Percentiles rank a stretch among this genome's conserved stretches.
phyloP scores from a whole-genome alignment of 2,797 vertebrate species.

The Argentina silus region DNA sequence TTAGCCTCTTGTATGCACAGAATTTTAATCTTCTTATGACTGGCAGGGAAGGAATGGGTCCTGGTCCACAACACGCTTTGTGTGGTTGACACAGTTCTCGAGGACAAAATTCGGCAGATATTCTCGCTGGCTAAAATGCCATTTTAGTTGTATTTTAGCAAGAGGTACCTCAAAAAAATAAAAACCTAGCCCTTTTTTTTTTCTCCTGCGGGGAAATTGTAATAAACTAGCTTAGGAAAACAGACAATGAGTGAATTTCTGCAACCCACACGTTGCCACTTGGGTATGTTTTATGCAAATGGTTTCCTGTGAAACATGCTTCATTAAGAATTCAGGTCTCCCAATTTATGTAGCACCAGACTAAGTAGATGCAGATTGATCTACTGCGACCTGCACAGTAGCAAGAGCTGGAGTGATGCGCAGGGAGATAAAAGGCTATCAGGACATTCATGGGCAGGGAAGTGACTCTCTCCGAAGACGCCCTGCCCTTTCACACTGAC shows the following conservation, averaged over 20 bases:
- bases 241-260: neutral
- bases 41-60: constrained; percentile 28
- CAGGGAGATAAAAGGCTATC: neutral
- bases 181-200: too few species aligned
- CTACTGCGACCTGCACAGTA: neutral
- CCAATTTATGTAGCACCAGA: neutral
- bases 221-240: too few species aligned
- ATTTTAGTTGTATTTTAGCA: neutral
- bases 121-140: too few species aligned
- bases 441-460: too few species aligned
- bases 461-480: too few species aligned
- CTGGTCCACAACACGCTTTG: neutral
- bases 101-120: neutral
- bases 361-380: neutral
- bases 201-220: too few species aligned
- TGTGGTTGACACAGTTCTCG: constrained; percentile 20
- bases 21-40: constrained; percentile 50
- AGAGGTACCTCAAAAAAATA: neutral
- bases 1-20: constrained; percentile 25
- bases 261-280: neutral
- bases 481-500: too few species aligned
- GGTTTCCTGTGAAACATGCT: neutral
- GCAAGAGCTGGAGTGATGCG: neutral
- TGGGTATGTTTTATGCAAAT: neutral
- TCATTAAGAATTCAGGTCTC: neutral